Conservation (phyloP, 2,888 invertebrate species). For the Tetrapedia diversipes region DNA sequence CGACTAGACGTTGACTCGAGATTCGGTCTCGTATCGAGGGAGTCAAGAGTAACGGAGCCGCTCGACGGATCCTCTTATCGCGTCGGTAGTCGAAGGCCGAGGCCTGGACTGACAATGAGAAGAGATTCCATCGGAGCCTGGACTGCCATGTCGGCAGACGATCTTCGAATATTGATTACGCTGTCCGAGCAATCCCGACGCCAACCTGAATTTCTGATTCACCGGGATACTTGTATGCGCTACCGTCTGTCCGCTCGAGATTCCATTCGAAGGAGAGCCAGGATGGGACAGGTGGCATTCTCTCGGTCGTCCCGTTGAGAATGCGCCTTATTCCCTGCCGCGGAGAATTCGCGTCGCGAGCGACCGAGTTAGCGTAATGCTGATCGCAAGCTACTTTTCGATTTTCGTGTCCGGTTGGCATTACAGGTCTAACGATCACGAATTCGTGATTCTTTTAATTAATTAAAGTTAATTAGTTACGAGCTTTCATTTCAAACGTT, state of each 20-base stretch:
- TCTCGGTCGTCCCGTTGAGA: neutral
- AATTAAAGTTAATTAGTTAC: too few relatives aligned
- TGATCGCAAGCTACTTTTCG: neutral
- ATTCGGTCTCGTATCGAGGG: slow-evolving; percentile 30
- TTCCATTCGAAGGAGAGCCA: slow-evolving; percentile 10
- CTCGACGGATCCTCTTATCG: slow-evolving; percentile 64
- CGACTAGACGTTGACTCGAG: slow-evolving; percentile 22
- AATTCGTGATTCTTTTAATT: too few relatives aligned
- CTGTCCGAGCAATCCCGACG: slow-evolving; percentile 64
- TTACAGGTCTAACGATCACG: too few relatives aligned
- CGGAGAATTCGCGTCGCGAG: neutral
- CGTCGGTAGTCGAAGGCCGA: slow-evolving; percentile 51
- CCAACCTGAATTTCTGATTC: slow-evolving; percentile 65
- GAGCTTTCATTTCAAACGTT: too few relatives aligned
- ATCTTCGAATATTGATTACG: slow-evolving; percentile 69
- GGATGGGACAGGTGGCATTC: neutral
- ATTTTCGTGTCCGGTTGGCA: too few relatives aligned
- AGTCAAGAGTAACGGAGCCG: slow-evolving; percentile 43
- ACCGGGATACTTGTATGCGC: slow-evolving; percentile 51
- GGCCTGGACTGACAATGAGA: slow-evolving; percentile 60
- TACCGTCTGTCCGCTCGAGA: slow-evolving; percentile 39
- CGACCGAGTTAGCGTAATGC: neutral
- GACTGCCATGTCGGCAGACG: slow-evolving; percentile 58
- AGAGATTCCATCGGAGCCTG: slow-evolving; percentile 64
- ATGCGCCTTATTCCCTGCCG: neutral